Conservation (phyloP, 1,140 invertebrate genomes). For the Delia radicum region DNA sequence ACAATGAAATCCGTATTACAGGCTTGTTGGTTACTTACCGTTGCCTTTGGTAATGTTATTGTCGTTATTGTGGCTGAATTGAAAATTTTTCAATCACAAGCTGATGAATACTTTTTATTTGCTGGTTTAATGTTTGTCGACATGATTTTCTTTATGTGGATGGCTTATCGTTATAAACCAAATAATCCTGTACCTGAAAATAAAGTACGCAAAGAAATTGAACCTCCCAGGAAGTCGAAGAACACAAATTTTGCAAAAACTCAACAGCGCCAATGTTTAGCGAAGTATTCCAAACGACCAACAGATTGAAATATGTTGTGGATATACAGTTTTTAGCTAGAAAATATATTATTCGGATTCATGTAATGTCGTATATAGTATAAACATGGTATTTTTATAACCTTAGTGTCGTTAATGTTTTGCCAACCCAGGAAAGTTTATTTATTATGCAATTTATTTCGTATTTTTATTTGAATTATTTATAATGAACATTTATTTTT, state of each 20-base stretch:
- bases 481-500: too few relatives aligned
- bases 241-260: neutral
- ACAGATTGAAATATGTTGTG: neutral
- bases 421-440: too few relatives aligned
- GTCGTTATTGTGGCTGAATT: conserved; percentile 74
- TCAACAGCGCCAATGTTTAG: neutral
- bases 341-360: too few relatives aligned
- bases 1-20: conserved; percentile 91
- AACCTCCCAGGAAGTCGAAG: neutral
- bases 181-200: conserved; percentile 30
- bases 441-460: too few relatives aligned
- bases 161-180: conserved; percentile 69
- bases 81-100: conserved; percentile 50
- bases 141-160: conserved; percentile 77
- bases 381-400: too few relatives aligned
- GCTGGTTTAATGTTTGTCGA: conserved; percentile 80
- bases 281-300: neutral
- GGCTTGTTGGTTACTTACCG: conserved; percentile 87
- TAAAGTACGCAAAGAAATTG: neutral
- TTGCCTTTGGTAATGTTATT: conserved; percentile 90
- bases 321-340: neutral
- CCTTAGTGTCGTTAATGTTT: too few relatives aligned
- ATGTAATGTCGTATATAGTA: too few relatives aligned
- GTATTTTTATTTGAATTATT: too few relatives aligned
- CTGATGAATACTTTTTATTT: conserved; percentile 84